Percentiles rank a stretch among this genome's conserved stretches.
Evolutionary conservation across 2,113 vertebrate genomes (phyloP).

Genomic region (Chiloscyllium plagiosum): DNA sequence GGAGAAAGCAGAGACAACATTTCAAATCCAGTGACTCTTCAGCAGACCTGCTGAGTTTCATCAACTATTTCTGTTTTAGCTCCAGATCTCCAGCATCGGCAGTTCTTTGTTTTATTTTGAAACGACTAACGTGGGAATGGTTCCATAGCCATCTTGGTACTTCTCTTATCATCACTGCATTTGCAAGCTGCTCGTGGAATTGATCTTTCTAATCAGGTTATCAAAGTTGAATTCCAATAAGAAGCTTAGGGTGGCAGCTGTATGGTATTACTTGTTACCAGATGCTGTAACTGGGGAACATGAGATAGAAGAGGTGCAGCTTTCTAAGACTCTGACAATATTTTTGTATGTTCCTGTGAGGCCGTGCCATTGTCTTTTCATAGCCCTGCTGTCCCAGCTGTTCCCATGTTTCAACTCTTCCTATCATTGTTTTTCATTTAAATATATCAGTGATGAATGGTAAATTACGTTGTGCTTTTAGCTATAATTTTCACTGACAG

Average conservation of each 20-base stretch:
- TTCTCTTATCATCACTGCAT: not conserved
- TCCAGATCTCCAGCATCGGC: no score
- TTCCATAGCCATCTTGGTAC: not conserved
- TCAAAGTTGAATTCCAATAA: not conserved
- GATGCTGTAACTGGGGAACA: not conserved
- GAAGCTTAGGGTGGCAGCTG: not conserved
- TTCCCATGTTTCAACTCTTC: not conserved
- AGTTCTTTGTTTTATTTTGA: not conserved
- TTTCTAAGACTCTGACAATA: not conserved
- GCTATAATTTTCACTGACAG: not conserved
- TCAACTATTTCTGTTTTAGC: no score
- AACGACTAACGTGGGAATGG: not conserved
- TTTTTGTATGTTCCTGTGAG: not conserved
- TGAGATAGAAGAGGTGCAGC: not conserved
- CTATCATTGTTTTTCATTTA: slow-evolving; percentile 1
- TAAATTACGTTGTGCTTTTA: not conserved
- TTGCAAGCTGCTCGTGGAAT: not conserved
- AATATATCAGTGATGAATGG: not conserved
- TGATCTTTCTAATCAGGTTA: not conserved
- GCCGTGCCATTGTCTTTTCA: not conserved
- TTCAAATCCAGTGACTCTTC: no score
- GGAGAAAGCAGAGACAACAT: no score
- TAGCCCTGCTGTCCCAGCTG: not conserved
- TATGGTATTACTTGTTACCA: not conserved
- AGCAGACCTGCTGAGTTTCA: no score